Evolutionary conservation across 2,888 invertebrate species (phyloP).

Genomic region (Dicyrtomina minuta): DNA sequence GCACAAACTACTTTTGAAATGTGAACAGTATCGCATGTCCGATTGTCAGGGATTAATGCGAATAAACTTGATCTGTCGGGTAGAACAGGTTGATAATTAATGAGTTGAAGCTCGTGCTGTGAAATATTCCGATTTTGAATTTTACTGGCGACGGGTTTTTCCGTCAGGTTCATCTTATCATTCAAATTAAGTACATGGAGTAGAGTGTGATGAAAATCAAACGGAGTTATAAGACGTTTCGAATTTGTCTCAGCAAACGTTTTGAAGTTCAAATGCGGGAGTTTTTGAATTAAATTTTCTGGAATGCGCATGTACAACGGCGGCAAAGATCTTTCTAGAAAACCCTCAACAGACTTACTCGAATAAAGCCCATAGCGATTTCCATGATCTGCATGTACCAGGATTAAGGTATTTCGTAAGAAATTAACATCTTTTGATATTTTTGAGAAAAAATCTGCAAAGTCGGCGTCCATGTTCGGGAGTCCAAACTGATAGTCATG

Average conservation of each 20-base stretch:
- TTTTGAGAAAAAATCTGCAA: constrained; percentile 57
- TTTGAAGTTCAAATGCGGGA: constrained; percentile 61
- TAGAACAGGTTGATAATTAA: not conserved
- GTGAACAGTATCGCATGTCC: constrained; percentile 4
- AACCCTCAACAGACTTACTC: constrained; percentile 70
- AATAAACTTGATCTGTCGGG: constrained; percentile 26
- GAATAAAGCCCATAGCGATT: constrained; percentile 71
- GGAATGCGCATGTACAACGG: constrained; percentile 71
- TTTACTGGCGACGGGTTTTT: no score
- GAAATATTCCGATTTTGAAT: no score
- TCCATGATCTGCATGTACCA: constrained; percentile 76
- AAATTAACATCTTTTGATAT: constrained; percentile 63
- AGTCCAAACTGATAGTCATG: constrained; percentile 70
- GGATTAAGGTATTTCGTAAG: constrained; percentile 66
- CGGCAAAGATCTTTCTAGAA: constrained; percentile 67
- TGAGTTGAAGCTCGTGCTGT: no score
- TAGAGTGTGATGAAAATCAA: constrained; percentile 69
- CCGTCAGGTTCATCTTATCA: no score
- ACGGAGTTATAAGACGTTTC: constrained; percentile 71
- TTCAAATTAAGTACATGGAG: constrained; percentile 20
- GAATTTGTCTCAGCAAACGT: constrained; percentile 64
- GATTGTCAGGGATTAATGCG: not conserved
- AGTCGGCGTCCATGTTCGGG: constrained; percentile 66
- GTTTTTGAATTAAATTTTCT: constrained; percentile 61
- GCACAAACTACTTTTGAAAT: constrained; percentile 2